Evolutionary conservation across 2,797 vertebrate genomes (phyloP).

Genomic region (Xenentodon cancila): DNA sequence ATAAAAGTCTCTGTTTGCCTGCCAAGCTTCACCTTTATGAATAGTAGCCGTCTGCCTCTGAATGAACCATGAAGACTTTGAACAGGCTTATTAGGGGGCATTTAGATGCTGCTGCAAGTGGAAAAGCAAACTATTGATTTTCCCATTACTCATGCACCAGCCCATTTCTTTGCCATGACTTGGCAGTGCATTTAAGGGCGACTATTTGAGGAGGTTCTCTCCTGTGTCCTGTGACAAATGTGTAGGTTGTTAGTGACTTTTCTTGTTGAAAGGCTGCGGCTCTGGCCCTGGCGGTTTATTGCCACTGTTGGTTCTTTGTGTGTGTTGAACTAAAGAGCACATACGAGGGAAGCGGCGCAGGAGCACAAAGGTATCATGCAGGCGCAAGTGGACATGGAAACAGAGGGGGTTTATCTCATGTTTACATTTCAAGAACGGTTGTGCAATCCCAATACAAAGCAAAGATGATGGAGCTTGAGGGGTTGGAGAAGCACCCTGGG

Average conservation of each 20-base stretch:
- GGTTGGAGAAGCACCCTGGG: constrained; percentile 62
- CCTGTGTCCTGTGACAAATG: constrained; percentile 43
- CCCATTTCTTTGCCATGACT: constrained; percentile 39
- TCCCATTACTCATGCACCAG: constrained; percentile 29
- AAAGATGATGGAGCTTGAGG: constrained; percentile 32
- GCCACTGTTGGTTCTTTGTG: constrained; percentile 25
- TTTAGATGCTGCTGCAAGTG: constrained; percentile 9
- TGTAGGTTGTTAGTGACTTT: constrained; percentile 35
- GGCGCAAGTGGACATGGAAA: constrained; percentile 22
- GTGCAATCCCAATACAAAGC: constrained; percentile 61
- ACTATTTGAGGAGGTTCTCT: constrained; percentile 57
- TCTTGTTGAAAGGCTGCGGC: constrained; percentile 51
- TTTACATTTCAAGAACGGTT: constrained; percentile 68
- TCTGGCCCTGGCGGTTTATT: constrained; percentile 30
- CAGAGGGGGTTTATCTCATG: constrained; percentile 44
- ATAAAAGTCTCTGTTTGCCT: constrained; percentile 25
- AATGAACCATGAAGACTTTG: constrained; percentile 30
- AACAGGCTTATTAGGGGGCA: constrained; percentile 15
- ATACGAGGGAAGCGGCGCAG: constrained; percentile 18
- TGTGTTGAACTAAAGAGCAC: constrained; percentile 37
- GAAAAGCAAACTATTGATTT: constrained; percentile 33
- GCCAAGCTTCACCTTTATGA: constrained; percentile 21
- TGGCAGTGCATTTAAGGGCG: constrained; percentile 11
- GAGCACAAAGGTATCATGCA: constrained; percentile 38
- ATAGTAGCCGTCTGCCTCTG: constrained; percentile 5